Evolutionary conservation across 2,888 invertebrate genomes (phyloP), one percentile per base, ranked within the genome.

Genomic region (Epicampocera succincta): DNA sequence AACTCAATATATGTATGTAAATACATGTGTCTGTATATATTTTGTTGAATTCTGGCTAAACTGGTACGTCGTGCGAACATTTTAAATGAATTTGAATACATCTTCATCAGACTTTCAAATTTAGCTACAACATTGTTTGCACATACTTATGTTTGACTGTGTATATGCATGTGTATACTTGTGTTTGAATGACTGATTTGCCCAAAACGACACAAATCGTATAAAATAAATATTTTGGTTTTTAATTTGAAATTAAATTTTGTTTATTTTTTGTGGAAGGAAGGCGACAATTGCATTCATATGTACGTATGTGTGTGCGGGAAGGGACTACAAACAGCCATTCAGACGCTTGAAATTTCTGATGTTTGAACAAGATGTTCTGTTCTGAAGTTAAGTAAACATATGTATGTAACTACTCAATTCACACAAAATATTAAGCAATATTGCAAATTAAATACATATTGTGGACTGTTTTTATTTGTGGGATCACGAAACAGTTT

Each of bases 81-180:
- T 33, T 56, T 17, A 56, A 25, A 65, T 21, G 9, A 63, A 54
- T 63, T 46, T 52, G 21, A 63, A 63, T 52, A 76, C 42, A 58
- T 75, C 74, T 60, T 52, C 38, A 60, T 68, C 52, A 54, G 33
- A 69, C 46, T 60, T 68, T 75, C 21, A 75, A 58, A 74, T 74
- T 13, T 40, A 17, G 19, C 21, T 29, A 68, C 29, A 38, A 58
- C 15, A 60, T 40, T 60, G 9, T 17, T 69, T 12, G n/a, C n/a
- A 19, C 5, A 5, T 25, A 25, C 25, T 13, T 25, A 38, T 29
- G 56, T 17, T 29, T 46, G 12, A 60, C 25, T 60, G 9, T 17
- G n/a, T n/a, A n/a, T n/a, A n/a, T n/a, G n/a, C n/a, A n/a, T 69
- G 3, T 33, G 25, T 44, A 12, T 46, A 13, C 40, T 40, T 29